Conservation (phyloP, 2,888 invertebrate species). For the Epinotia demarniana region DNA sequence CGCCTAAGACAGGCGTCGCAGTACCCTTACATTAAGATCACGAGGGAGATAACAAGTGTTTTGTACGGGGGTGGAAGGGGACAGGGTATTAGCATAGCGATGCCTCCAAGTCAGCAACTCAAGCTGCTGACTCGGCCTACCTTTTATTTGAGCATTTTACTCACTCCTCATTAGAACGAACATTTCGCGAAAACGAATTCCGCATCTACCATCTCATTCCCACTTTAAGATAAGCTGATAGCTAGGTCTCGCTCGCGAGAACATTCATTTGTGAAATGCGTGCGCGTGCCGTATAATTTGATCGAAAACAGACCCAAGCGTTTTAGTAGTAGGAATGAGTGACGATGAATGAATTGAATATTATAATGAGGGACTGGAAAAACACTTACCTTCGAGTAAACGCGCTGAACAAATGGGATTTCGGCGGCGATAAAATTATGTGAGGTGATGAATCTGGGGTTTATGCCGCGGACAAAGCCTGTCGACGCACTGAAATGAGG, state of each 20-base stretch:
- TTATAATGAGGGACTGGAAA: slow-evolving; percentile 40
- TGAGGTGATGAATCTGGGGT: slow-evolving; percentile 30
- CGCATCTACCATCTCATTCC: slow-evolving; percentile 58
- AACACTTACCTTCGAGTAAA: slow-evolving; percentile 33
- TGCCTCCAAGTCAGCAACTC: slow-evolving; percentile 63
- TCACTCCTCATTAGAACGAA: slow-evolving; percentile 65
- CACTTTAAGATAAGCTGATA: slow-evolving; percentile 55
- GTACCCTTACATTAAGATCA: slow-evolving; percentile 73
- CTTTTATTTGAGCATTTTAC: slow-evolving; percentile 82
- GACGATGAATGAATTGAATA: slow-evolving; percentile 58
- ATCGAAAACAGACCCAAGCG: slow-evolving; percentile 75
- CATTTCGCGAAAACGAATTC: slow-evolving; percentile 74
- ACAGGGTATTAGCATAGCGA: slow-evolving; percentile 68
- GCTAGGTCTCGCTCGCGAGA: slow-evolving; percentile 56
- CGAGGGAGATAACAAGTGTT: slow-evolving; percentile 69
- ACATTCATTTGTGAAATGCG: slow-evolving; percentile 60
- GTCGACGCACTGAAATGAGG: background rate
- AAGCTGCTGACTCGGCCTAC: slow-evolving; percentile 72
- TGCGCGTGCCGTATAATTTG: slow-evolving; percentile 74
- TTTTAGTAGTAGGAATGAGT: slow-evolving; percentile 61
- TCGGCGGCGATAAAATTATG: slow-evolving; percentile 30
- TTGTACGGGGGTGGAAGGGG: slow-evolving; percentile 48
- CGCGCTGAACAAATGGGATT: slow-evolving; percentile 35
- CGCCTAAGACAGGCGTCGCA: slow-evolving; percentile 69
- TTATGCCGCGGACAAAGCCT: slow-evolving; percentile 16